Evolutionary conservation across 2,797 vertebrate genomes (phyloP), one percentile per base, ranked within the genome.

Genomic region (Crax fasciolata): DNA sequence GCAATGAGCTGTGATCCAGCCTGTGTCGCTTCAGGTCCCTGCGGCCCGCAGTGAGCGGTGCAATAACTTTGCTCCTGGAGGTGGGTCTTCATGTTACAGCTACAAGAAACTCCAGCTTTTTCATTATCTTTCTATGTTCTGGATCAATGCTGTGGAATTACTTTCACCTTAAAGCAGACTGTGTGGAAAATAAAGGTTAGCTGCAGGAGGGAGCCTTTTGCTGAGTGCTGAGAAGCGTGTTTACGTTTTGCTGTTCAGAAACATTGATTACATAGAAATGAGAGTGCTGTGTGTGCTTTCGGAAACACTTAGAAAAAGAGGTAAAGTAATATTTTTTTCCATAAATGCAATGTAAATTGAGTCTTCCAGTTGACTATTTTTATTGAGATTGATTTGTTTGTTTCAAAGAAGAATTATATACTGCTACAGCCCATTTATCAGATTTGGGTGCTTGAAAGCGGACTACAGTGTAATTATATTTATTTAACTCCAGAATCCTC

Each of bases 1-100:
- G 9, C 25, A 25, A 12, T 0, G 0, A 71, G 1, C 39, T 51
- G 0, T 23, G 16, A 20, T 13, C 8, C 58, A 30, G 3, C 27
- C 28, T 49, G 25, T 19, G 6, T 27, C 35, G 83, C 11, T 28
- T 62, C 30, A 66, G 5, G 8, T 57, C 7, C 27, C 4, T 38
- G 57, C 27, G 66, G 27, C 23, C 11, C 23, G 11, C 48, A 65
- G 19, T 7, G 21, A 88, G 28, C 16, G 20, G 2, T 1, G 8
- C 35, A 35, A 35, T 35, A 35, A 35, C 35, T 49, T 73, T 91
- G 13, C 30, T 44, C 4, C n/a, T 14, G 30, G 17, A 58, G 27
- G 7, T 23, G 10, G 2, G 20, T 23, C 15, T 57, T 76, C 21
- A 16, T 9, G 4, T 68, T 48, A 12, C 2, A 49, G 4, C 12